Conservation (phyloP, 2,888 invertebrate genomes). For the Apodemia mormo region DNA sequence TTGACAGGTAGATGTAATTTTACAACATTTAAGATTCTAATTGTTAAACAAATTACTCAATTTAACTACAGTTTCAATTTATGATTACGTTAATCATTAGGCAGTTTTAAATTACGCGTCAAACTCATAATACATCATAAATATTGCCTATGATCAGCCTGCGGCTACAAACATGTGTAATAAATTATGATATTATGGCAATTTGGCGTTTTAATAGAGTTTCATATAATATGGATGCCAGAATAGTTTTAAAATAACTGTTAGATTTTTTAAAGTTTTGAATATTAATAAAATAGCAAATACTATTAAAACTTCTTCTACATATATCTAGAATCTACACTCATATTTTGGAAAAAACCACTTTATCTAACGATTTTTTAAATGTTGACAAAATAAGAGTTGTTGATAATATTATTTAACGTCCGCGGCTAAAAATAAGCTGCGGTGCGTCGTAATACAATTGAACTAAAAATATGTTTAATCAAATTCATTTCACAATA, state of each 20-base stretch:
- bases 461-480: no score
- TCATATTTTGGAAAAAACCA: no score
- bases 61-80: slow-evolving; percentile 17
- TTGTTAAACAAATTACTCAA: slow-evolving; percentile 15
- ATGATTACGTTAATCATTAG: slow-evolving; percentile 14
- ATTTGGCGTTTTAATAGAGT: slow-evolving; percentile 24
- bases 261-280: neutral
- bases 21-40: slow-evolving; percentile 10
- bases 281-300: no score
- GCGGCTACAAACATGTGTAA: slow-evolving; percentile 20
- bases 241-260: neutral
- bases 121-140: slow-evolving; percentile 20
- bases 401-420: no score
- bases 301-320: no score
- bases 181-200: slow-evolving; percentile 23
- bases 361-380: no score
- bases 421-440: no score
- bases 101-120: slow-evolving; percentile 12
- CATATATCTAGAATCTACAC: no score
- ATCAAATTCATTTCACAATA: no score
- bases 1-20: neutral
- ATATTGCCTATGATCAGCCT: slow-evolving; percentile 25
- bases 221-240: slow-evolving; percentile 7
- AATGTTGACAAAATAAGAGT: neutral
- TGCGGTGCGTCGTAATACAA: no score